phyloP scores from a whole-genome alignment of 1,140 invertebrate species.

The Oryzaephilus surinamensis region DNA sequence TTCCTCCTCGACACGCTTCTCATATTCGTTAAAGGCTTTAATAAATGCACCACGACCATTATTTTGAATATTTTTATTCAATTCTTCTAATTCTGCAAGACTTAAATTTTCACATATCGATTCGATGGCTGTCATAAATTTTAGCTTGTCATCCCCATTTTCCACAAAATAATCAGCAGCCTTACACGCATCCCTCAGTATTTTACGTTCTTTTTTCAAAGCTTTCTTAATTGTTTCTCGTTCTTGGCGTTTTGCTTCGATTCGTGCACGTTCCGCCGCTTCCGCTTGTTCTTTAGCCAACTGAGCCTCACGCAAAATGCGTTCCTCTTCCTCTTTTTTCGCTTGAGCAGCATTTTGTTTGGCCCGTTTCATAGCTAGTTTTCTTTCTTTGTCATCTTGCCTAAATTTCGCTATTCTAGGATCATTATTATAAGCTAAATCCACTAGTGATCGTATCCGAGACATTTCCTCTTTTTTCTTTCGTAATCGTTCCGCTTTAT shows the following conservation, averaged over 20 bases:
- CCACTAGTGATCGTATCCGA: conserved; percentile 79
- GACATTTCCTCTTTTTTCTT: conserved; percentile 95
- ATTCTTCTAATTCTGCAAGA: conserved; percentile 59
- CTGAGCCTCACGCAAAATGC: conserved; percentile 55
- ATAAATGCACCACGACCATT: conserved; percentile 56
- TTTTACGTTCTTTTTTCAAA: conserved; percentile 78
- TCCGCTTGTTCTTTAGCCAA: conserved; percentile 75
- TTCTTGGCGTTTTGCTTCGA: conserved; percentile 77
- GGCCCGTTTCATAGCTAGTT: conserved; percentile 78
- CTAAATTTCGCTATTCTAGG: conserved; percentile 86
- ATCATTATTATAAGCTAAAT: conserved; percentile 88
- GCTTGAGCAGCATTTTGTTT: conserved; percentile 80
- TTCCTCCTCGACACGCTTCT: conserved; percentile 63
- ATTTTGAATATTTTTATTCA: conserved; percentile 59
- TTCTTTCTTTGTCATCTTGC: conserved; percentile 87
- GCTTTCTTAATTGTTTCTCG: conserved; percentile 73
- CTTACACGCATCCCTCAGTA: conserved; percentile 74
- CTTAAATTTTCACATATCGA: conserved; percentile 77
- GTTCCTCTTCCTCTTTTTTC: conserved; percentile 74
- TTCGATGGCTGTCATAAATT: conserved; percentile 81
- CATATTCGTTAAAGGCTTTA: conserved; percentile 49
- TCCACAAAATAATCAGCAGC: conserved; percentile 75
- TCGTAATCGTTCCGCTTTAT: conserved; percentile 81
- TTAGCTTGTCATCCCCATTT: conserved; percentile 61
- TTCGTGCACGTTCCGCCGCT: conserved; percentile 64